Evolutionary conservation across 2,888 invertebrate species (phyloP).

Genomic region (Crossocerus cetratus): DNA sequence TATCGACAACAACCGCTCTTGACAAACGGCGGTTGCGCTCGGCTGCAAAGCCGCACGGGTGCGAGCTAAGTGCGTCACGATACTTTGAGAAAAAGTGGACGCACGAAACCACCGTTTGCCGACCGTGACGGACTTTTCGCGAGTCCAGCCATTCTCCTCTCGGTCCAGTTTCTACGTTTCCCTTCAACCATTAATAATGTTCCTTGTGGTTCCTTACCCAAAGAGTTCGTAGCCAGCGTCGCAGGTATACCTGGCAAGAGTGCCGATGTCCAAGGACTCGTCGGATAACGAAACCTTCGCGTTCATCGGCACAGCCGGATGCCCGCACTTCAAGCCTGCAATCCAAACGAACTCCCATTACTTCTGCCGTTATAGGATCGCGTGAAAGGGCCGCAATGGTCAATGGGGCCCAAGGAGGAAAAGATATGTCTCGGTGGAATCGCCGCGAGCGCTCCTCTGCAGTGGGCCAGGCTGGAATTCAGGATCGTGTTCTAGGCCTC

Average conservation of each 20-base stretch:
- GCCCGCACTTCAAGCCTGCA: constrained; percentile 84
- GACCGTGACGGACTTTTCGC: not conserved
- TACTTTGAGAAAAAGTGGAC: constrained; percentile 4
- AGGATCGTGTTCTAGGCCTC: too few relatives aligned
- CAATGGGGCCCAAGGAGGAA: too few relatives aligned
- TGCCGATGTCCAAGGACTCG: constrained; percentile 79
- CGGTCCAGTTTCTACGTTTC: not conserved
- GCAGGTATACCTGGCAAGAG: constrained; percentile 87
- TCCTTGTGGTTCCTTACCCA: constrained; percentile 78
- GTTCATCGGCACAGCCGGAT: constrained; percentile 91
- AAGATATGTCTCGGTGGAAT: too few relatives aligned
- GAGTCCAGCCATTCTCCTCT: not conserved
- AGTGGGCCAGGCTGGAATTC: too few relatives aligned
- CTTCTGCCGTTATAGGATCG: not conserved
- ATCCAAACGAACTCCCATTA: not conserved
- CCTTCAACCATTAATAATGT: not conserved
- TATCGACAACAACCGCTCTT: constrained; percentile 25
- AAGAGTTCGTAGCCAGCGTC: constrained; percentile 94
- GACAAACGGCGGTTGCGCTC: constrained; percentile 25
- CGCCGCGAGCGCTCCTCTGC: too few relatives aligned
- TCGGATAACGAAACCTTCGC: constrained; percentile 84
- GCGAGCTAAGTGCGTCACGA: not conserved
- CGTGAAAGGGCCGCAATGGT: too few relatives aligned
- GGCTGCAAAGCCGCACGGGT: constrained; percentile 7
- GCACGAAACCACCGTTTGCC: constrained; percentile 10